These are phyloP conservation scores for Stenopsyche tienmushanensis DNA, from an alignment of 1,140 invertebrate species.

Conservation along the genomic window DNA sequence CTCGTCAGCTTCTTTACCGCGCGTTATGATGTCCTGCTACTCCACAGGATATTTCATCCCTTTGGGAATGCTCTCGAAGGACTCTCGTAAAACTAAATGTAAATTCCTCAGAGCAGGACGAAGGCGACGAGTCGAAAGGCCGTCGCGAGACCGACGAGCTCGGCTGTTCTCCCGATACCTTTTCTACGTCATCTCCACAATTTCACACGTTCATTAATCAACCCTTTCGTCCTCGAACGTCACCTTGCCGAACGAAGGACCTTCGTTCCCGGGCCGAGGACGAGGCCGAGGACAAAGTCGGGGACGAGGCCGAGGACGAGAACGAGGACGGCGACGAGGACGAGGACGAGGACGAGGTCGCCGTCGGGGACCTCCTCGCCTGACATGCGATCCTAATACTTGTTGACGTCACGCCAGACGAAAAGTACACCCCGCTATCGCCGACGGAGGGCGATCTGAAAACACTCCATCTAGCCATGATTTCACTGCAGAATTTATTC, in stretches of 20 bases:
- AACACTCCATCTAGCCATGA: no score
- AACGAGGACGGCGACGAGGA: not conserved
- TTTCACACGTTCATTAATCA: constrained; percentile 41
- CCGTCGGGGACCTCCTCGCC: not conserved
- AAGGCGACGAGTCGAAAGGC: no score
- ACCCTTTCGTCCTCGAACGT: constrained; percentile 26
- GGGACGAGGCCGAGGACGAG: no score
- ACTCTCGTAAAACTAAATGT: no score
- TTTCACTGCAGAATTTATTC: no score
- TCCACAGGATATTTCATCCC: constrained; percentile 59
- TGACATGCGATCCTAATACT: constrained; percentile 50
- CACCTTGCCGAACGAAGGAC: not conserved
- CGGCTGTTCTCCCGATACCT: constrained; percentile 29
- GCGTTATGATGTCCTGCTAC: constrained; percentile 51
- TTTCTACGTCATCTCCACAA: constrained; percentile 41
- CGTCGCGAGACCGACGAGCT: no score
- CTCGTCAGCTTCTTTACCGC: constrained; percentile 49
- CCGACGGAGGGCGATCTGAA: not conserved
- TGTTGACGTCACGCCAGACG: constrained; percentile 56
- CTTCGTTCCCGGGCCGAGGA: not conserved
- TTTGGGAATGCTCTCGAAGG: constrained; percentile 51
- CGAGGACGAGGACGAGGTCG: not conserved
- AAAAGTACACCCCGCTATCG: constrained; percentile 48
- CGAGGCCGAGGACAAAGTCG: no score
- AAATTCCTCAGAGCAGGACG: constrained; percentile 5